phyloP scores from a whole-genome alignment of 23 tunicate species.

The Ascidia mentula region DNA sequence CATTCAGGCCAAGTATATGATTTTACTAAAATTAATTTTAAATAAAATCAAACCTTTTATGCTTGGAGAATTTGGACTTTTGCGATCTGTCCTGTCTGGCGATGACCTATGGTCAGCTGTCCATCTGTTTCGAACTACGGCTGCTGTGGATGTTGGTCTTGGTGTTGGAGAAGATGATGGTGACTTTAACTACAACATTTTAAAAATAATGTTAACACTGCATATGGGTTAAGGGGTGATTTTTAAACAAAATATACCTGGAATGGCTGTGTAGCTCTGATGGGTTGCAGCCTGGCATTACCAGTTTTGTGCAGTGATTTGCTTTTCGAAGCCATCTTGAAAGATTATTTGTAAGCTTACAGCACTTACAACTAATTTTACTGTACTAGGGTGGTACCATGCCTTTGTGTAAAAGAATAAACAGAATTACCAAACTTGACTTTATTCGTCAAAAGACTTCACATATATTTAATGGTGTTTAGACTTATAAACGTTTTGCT shows the following conservation, averaged over 20 bases:
- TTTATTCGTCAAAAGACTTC: too few relatives aligned
- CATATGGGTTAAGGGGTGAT: too few relatives aligned
- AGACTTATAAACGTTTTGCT: too few relatives aligned
- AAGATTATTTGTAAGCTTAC: background rate
- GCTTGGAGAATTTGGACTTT: slow-evolving; percentile 88
- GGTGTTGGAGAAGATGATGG: slow-evolving; percentile 98
- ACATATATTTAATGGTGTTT: too few relatives aligned
- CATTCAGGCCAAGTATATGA: too few relatives aligned
- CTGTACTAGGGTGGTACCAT: background rate
- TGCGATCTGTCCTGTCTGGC: slow-evolving; percentile 74
- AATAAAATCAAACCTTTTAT: slow-evolving; percentile 78
- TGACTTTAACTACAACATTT: slow-evolving; percentile 28
- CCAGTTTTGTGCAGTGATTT: slow-evolving; percentile 29
- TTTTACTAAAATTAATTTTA: too few relatives aligned
- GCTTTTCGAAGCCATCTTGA: slow-evolving; percentile 41
- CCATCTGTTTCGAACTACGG: slow-evolving; percentile 54
- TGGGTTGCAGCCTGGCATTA: slow-evolving; percentile 66
- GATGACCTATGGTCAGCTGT: slow-evolving; percentile 79
- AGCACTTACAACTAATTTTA: background rate
- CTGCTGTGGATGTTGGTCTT: slow-evolving; percentile 49
- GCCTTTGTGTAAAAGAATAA: background rate
- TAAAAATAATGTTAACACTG: background rate
- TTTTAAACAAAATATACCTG: slow-evolving; percentile 47
- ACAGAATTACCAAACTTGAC: background rate
- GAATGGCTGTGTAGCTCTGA: slow-evolving; percentile 86